These are phyloP conservation scores for Hycleus phaleratus DNA, from an alignment of 1,140 invertebrate genomes.

Conservation along the genomic window DNA sequence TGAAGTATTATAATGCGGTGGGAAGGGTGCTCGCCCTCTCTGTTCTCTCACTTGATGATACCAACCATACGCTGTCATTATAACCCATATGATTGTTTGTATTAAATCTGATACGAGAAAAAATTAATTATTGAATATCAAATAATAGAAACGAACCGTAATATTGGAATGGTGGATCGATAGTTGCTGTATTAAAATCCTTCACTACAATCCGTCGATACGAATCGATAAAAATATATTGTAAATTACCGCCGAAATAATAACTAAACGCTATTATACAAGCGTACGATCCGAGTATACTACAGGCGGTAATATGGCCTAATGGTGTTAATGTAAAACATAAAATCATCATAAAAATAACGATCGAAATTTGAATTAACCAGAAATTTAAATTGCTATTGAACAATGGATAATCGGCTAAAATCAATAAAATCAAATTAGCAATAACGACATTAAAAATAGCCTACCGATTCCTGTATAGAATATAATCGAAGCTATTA, in stretches of 20 bases:
- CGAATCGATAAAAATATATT: conserved; percentile 62
- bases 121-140: conserved; percentile 14
- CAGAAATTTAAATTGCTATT: conserved; percentile 54
- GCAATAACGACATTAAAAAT: no score
- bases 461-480: conserved; percentile 48
- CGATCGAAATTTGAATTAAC: conserved; percentile 48
- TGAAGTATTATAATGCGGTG: conserved; percentile 35
- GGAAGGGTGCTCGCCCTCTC: conserved; percentile 49
- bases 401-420: conserved; percentile 50
- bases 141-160: conserved; percentile 45
- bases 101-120: conserved; percentile 46
- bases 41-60: conserved; percentile 47
- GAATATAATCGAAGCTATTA: conserved; percentile 49
- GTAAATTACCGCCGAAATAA: conserved; percentile 55
- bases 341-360: conserved; percentile 45
- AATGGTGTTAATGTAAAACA: conserved; percentile 46
- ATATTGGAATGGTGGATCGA: conserved; percentile 53
- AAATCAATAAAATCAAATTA: conserved; percentile 22
- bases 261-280: conserved; percentile 55
- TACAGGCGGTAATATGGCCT: conserved; percentile 55
- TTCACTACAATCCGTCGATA: conserved; percentile 50
- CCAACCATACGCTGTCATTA: conserved; percentile 45
- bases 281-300: conserved; percentile 56
- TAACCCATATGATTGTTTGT: conserved; percentile 46
- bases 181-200: conserved; percentile 51